Evolutionary conservation across 2,797 vertebrate species (phyloP).

Genomic region (Chromis chromis): DNA sequence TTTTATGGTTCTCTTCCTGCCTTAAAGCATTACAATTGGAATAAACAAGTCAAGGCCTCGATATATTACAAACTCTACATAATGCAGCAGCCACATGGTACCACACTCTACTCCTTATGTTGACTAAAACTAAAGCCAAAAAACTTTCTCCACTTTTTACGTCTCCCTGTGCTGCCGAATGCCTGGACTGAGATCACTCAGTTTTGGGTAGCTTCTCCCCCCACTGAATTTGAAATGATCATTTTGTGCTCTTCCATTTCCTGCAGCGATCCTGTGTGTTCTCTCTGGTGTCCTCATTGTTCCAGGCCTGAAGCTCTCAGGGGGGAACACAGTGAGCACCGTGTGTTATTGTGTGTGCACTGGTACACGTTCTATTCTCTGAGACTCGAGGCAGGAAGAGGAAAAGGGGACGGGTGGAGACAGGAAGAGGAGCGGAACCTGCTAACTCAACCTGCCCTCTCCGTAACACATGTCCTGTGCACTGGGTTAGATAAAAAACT

Average conservation of each 20-base stretch:
- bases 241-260: conserved; percentile 55
- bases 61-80: background rate
- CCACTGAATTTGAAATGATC: conserved; percentile 30
- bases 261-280: conserved; percentile 48
- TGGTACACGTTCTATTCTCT: conserved; percentile 30
- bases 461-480: conserved; percentile 40
- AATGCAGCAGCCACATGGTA: background rate
- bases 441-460: conserved; percentile 56
- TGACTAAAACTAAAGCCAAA: conserved; percentile 12
- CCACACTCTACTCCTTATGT: background rate
- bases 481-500: conserved; percentile 22
- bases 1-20: background rate
- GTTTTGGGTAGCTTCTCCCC: conserved; percentile 1
- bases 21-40: background rate
- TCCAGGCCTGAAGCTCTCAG: conserved; percentile 57
- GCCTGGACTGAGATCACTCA: conserved; percentile 21
- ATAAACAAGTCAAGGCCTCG: conserved; percentile 9
- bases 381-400: conserved; percentile 65
- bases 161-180: background rate
- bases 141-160: conserved; percentile 12
- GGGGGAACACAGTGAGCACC: conserved; percentile 54
- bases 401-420: conserved; percentile 73
- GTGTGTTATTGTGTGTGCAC: conserved; percentile 13
- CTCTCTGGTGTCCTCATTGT: conserved; percentile 59
- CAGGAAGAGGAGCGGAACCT: conserved; percentile 67